A percentile compares a stretch with the other conserved stretches of the same genome.
Conservation (phyloP, 2,797 vertebrate genomes). For the Sebastes glaucus region DNA sequence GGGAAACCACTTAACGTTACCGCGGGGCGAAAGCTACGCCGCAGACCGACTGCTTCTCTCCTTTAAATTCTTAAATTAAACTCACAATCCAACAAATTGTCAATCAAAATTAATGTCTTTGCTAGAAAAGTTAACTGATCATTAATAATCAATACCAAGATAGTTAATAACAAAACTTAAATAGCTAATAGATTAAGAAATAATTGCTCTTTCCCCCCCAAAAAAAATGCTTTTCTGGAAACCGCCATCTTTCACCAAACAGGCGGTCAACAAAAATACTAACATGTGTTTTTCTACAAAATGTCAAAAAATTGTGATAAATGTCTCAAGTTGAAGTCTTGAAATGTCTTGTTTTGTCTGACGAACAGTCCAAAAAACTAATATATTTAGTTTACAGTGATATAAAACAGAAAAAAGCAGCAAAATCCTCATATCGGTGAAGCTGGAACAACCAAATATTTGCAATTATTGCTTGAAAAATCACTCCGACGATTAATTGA, state of each 20-base stretch:
- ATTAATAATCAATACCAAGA: not conserved
- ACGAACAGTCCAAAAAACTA: not conserved
- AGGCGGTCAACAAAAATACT: not conserved
- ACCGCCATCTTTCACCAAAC: no score
- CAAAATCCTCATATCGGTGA: fast-evolving
- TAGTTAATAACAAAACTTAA: no score
- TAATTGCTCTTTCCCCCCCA: not conserved
- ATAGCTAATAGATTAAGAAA: not conserved
- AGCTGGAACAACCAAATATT: not conserved
- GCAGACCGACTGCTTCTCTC: no score
- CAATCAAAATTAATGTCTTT: not conserved
- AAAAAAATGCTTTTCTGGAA: no score
- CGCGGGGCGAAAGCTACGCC: no score
- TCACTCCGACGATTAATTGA: no score
- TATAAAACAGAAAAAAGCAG: fast-evolving
- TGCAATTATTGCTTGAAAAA: not conserved
- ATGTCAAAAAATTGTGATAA: fast-evolving
- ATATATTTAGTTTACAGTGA: not conserved
- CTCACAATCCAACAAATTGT: not conserved
- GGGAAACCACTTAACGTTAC: no score
- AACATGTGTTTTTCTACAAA: no score
- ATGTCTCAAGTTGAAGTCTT: not conserved
- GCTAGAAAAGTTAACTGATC: not conserved
- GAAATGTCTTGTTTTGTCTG: not conserved
- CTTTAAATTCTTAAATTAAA: not conserved